Evolutionary conservation across 2,888 invertebrate species (phyloP).

Genomic region (Agelastica alni): DNA sequence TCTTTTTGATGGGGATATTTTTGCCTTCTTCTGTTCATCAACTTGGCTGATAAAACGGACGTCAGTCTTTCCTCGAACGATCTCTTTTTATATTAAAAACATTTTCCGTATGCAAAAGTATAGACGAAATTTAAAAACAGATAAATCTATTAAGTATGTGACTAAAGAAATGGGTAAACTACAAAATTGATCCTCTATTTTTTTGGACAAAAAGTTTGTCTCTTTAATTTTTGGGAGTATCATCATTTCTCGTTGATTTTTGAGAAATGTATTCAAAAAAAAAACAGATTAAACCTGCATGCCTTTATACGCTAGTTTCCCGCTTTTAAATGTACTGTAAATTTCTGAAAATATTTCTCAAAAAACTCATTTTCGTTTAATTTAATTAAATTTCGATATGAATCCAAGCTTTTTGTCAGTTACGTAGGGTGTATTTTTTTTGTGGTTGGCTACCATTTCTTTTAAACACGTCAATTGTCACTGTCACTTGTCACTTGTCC

Average conservation of each 20-base stretch:
- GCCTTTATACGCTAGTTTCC: conserved; percentile 13
- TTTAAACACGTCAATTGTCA: too few species aligned
- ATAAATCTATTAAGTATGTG: too few species aligned
- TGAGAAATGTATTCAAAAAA: conserved; percentile 22
- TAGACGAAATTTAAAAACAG: too few species aligned
- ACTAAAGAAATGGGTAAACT: neutral
- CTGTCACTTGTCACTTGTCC: too few species aligned
- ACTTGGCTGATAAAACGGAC: conserved; percentile 13
- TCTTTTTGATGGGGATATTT: neutral
- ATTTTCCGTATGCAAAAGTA: too few species aligned
- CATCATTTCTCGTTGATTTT: conserved; percentile 18
- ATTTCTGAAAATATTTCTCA: conserved; percentile 22
- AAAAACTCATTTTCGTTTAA: too few species aligned
- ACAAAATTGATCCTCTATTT: neutral
- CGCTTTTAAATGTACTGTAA: conserved; percentile 22
- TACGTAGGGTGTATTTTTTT: too few species aligned
- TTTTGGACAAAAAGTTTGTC: conserved; percentile 1
- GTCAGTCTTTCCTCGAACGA: neutral
- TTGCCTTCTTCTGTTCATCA: conserved; percentile 14
- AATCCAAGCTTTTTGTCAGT: too few species aligned
- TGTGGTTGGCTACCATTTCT: too few species aligned
- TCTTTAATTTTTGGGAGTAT: neutral
- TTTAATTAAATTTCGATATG: too few species aligned
- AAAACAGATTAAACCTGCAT: conserved; percentile 15
- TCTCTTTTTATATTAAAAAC: too few species aligned